These are phyloP conservation scores for Panulirus ornatus DNA, from an alignment of 1,140 invertebrate genomes.

Conservation along the genomic window DNA sequence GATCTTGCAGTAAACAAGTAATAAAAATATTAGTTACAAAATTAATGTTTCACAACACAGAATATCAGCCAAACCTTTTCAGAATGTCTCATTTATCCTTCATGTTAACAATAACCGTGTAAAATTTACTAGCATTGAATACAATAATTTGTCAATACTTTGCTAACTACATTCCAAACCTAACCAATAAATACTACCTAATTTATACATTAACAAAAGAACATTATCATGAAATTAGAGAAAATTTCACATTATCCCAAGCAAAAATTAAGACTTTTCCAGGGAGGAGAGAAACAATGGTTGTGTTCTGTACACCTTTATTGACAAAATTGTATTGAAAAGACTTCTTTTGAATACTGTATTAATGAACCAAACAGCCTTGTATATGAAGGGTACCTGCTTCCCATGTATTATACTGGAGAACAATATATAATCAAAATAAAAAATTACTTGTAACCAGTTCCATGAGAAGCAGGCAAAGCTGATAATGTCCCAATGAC, in stretches of 20 bases:
- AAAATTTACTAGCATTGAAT: no score
- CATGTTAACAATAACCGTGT: no score
- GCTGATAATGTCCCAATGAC: conserved; percentile 41
- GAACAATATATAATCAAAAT: conserved; percentile 42
- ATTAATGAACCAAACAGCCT: conserved; percentile 66
- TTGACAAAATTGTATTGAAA: conserved; percentile 73
- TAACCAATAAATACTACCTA: not conserved
- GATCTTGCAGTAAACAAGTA: not conserved
- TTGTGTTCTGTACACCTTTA: conserved; percentile 70
- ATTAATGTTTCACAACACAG: conserved; percentile 8
- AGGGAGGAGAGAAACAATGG: conserved; percentile 55
- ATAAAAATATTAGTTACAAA: conserved; percentile 13
- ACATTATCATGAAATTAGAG: no score
- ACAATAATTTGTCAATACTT: not conserved
- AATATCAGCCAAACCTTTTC: not conserved
- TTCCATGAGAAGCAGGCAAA: conserved; percentile 52
- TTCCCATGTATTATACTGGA: conserved; percentile 45
- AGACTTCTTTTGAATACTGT: conserved; percentile 70
- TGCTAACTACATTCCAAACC: not conserved
- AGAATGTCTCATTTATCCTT: not conserved
- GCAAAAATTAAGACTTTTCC: not conserved
- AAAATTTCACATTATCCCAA: conserved; percentile 10
- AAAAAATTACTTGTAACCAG: conserved; percentile 15
- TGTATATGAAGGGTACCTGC: conserved; percentile 60
- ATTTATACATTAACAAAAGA: no score